Percentiles rank a stretch among this genome's conserved stretches.
phyloP scores from a whole-genome alignment of 2,888 invertebrate genomes.

The Unio pictorum region DNA sequence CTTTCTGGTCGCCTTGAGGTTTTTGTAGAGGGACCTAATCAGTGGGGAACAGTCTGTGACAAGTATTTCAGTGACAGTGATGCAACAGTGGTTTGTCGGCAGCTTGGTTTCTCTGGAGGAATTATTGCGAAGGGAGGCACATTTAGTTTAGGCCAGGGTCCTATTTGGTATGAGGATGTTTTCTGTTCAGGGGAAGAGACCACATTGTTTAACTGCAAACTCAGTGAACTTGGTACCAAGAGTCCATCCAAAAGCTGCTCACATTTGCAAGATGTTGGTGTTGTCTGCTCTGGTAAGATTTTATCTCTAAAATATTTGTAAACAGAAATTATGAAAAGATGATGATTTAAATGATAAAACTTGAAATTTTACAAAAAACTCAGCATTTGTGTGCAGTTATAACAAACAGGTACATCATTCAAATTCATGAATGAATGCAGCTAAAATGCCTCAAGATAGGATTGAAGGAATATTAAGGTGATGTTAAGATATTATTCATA shows the following conservation, averaged over 20 bases:
- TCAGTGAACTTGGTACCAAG: conserved; percentile 48
- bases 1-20: conserved; percentile 81
- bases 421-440: too few relatives aligned
- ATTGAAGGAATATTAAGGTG: too few relatives aligned
- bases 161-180: conserved; percentile 60
- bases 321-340: too few relatives aligned
- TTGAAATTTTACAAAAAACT: too few relatives aligned
- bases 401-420: too few relatives aligned
- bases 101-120: conserved; percentile 47
- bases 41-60: conserved; percentile 59
- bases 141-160: conserved; percentile 21
- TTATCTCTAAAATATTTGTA: neutral
- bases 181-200: conserved; percentile 50
- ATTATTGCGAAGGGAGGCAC: neutral
- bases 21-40: conserved; percentile 44
- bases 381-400: too few relatives aligned
- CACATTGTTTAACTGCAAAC: conserved; percentile 40
- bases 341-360: too few relatives aligned
- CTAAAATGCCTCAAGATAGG: too few relatives aligned
- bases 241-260: conserved; percentile 39
- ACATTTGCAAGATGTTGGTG: conserved; percentile 55
- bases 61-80: conserved; percentile 52
- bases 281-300: conserved; percentile 44
- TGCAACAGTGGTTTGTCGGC: conserved; percentile 47
- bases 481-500: too few relatives aligned